phyloP scores from a whole-genome alignment of 30 jellyfish, hydroid and myxozoan species.

The Aurelia aurita complex sp. Pacific region DNA sequence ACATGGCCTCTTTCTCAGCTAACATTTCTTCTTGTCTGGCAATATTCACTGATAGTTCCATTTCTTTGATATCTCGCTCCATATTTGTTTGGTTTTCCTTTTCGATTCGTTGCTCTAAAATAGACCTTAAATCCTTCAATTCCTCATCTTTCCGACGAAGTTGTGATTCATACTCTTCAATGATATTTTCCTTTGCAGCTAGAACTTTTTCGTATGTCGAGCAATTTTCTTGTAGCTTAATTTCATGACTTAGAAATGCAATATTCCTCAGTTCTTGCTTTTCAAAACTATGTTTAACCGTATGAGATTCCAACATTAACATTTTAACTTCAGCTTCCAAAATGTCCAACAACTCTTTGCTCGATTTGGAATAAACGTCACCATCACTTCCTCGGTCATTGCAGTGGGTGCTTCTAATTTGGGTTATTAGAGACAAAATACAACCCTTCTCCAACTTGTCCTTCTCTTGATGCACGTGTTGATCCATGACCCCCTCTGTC shows the following conservation, averaged over 20 bases:
- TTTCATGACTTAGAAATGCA: conserved; percentile 28
- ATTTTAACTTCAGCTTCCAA: conserved; percentile 8
- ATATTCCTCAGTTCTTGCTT: conserved; percentile 35
- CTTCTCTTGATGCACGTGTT: too few relatives aligned
- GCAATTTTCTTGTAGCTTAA: conserved; percentile 29
- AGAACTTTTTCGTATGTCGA: conserved; percentile 24
- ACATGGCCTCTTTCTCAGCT: neutral
- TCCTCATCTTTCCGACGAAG: conserved; percentile 19
- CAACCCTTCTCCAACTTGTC: too few relatives aligned
- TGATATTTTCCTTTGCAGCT: conserved; percentile 7
- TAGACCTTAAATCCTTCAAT: conserved; percentile 10
- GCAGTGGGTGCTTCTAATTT: too few relatives aligned
- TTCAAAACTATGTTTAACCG: conserved; percentile 15
- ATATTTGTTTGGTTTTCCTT: conserved; percentile 44
- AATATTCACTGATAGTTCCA: conserved; percentile 23
- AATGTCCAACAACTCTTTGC: neutral
- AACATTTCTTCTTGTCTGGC: conserved; percentile 36
- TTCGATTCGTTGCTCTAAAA: conserved; percentile 32
- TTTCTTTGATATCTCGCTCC: conserved; percentile 32
- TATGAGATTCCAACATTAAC: neutral
- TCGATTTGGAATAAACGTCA: too few relatives aligned
- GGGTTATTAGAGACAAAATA: too few relatives aligned
- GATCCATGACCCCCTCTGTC: too few relatives aligned
- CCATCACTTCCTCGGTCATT: too few relatives aligned
- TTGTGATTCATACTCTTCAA: conserved; percentile 30